Evolutionary conservation across 2,888 invertebrate species (phyloP), one percentile per base, ranked within the genome.

Genomic region (Drosophila lutescens): DNA sequence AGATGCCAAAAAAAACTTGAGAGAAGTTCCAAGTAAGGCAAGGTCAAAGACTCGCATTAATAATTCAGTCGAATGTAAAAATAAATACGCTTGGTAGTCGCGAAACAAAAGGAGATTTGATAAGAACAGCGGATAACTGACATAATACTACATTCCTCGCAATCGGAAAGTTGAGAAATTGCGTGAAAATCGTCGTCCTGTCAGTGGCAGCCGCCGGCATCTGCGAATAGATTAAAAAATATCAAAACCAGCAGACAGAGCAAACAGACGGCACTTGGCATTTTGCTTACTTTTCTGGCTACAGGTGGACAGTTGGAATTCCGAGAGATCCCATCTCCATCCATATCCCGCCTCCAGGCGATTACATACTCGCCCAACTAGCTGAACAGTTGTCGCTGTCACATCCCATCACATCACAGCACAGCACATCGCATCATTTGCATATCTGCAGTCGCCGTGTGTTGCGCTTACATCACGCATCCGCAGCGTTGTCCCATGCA

Each of bases 161-260:
- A 17, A 49, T 67, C 68, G 49, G 47, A 36, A 61, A 80, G 66
- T 62, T 56, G 72, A 43, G 63, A 76, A 81, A 85, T 74, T 79
- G 77, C 85, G 80, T 72, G 75, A 81, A 79, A 74, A 74, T 70
- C 26, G 5, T 26, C 70, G 69, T 75, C 74, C 74, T 74, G 85
- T 85, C 87, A 86, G 50, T 55, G 67, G 54, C 82, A 83, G 85
- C 67, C 74, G 80, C 80, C 59, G 56, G 51, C 51, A 40, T 61
- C 72, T 43, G 57, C 71, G 60, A 71, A 47, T 56, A 71, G 85
- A 86, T 86, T 80, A 78, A 84, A 62, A 84, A 82, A 71, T 84
- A 86, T 84, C 61, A 81, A 72, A 74, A 40, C 47, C 50, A 63
- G 61, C 44, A 44, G 58, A 60, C 56, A 72, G 66, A 46, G n/a